Conservation (phyloP, 2,888 invertebrate genomes). For the Pristionchus japonicus region DNA sequence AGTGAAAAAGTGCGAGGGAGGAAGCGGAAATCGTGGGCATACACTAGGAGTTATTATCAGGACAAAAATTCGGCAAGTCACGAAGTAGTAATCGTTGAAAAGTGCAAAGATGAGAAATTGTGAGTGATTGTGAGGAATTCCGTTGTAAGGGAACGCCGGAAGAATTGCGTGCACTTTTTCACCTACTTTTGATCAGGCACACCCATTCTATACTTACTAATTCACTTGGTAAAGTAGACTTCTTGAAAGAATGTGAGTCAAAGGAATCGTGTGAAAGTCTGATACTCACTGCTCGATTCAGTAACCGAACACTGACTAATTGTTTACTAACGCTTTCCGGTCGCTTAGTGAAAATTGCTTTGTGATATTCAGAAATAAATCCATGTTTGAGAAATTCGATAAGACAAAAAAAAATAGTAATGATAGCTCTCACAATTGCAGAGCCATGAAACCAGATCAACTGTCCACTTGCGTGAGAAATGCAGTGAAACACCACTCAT, state of each 20-base stretch:
- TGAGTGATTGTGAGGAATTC: not conserved
- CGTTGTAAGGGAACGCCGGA: not conserved
- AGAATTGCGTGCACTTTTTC: not conserved
- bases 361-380: not conserved
- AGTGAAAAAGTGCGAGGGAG: not conserved
- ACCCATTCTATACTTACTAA: not conserved
- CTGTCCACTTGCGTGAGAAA: too few species aligned
- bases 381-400: not conserved
- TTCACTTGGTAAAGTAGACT: not conserved
- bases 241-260: not conserved
- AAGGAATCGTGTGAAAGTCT: not conserved
- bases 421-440: too few species aligned
- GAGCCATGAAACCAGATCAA: too few species aligned
- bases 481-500: not conserved
- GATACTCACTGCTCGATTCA: too few species aligned
- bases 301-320: not conserved
- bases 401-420: too few species aligned
- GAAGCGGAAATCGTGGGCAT: not conserved
- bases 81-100: too few species aligned
- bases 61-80: too few species aligned
- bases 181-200: not conserved
- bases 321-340: not conserved
- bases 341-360: not conserved
- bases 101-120: too few species aligned
- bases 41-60: too few species aligned